Conservation (phyloP, 2,113 vertebrate genomes). For the Elaphurus davidianus region DNA sequence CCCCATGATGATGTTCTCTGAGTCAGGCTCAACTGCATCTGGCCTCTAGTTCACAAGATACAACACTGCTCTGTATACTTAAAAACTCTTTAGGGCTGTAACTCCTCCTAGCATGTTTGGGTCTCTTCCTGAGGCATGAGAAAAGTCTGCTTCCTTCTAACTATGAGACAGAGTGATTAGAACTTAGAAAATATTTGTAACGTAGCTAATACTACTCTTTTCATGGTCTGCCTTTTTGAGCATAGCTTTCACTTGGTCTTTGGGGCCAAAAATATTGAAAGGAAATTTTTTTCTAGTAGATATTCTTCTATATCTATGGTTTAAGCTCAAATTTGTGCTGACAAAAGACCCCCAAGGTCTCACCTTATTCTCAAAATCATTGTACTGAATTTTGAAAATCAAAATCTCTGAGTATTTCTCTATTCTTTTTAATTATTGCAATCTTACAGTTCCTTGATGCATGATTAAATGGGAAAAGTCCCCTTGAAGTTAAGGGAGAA, state of each 20-base stretch:
- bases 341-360: background rate
- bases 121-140: accelerated
- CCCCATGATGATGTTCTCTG: background rate
- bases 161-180: background rate
- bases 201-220: background rate
- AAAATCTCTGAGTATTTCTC: background rate
- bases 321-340: background rate
- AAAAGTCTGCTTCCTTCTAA: background rate
- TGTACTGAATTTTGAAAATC: background rate
- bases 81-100: background rate
- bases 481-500: background rate
- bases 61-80: background rate
- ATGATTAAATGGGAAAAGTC: background rate
- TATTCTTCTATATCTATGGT: background rate
- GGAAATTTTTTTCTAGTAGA: background rate
- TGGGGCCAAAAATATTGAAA: background rate
- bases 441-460: background rate
- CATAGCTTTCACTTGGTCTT: background rate
- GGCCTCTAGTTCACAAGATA: background rate
- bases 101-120: background rate
- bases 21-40: background rate
- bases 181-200: background rate
- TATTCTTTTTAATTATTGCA: background rate
- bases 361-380: background rate
- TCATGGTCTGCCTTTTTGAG: too few species aligned